Percentiles rank a stretch among this genome's conserved stretches.
Conservation (phyloP, 2,113 vertebrate genomes). For the Nymphicus hollandicus region DNA sequence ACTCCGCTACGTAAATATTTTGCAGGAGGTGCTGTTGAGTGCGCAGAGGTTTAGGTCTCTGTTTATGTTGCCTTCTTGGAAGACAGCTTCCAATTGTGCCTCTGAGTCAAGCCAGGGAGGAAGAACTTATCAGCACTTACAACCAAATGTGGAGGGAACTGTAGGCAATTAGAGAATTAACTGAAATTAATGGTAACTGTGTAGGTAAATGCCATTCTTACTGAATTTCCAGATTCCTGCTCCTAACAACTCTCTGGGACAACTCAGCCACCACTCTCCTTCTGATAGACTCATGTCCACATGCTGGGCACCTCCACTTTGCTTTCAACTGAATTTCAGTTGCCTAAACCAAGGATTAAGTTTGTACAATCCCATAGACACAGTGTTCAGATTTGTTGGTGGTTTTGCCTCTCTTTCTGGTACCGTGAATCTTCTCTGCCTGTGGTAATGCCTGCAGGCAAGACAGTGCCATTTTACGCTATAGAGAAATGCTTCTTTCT, state of each 20-base stretch:
- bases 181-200: neutral
- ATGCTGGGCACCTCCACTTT: neutral
- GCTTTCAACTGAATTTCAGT: neutral
- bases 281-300: rapidly evolving
- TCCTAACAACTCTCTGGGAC: neutral
- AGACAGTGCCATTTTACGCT: neutral
- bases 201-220: neutral
- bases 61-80: neutral
- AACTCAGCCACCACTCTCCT: neutral
- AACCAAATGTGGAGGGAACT: neutral
- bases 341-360: neutral
- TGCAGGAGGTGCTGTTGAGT: neutral
- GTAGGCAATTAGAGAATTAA: neutral
- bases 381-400: neutral
- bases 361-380: neutral
- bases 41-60: neutral
- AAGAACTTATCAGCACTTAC: neutral
- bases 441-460: neutral
- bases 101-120: neutral
- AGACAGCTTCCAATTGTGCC: neutral
- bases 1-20: neutral
- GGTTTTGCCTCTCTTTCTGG: neutral
- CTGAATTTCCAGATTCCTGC: neutral
- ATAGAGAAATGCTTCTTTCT: neutral
- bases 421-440: neutral